Conservation (phyloP, 2,113 vertebrate species). For the Mionectes macconnelli region DNA sequence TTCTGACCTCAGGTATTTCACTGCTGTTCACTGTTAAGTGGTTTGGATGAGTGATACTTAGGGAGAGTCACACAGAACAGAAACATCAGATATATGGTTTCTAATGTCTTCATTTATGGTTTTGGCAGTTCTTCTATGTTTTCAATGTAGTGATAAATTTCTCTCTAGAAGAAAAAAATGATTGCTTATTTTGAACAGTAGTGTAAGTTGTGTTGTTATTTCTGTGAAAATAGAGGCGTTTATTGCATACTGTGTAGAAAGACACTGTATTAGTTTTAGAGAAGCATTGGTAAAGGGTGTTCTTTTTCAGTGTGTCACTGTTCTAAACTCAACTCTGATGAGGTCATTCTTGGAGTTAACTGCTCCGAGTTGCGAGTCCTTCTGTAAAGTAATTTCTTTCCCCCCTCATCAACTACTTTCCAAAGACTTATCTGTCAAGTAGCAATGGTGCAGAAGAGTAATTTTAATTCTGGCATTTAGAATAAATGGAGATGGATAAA, state of each 20-base stretch:
- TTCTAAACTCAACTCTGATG: not conserved
- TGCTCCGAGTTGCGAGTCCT: not conserved
- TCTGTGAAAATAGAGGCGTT: not conserved
- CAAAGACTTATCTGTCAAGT: not conserved
- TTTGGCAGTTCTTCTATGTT: not conserved
- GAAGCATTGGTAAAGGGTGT: not conserved
- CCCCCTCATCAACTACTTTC: not conserved
- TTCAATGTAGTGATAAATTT: not conserved
- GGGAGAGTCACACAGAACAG: not conserved
- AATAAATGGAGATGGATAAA: not conserved
- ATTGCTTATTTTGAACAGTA: not conserved
- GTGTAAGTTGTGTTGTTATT: not conserved
- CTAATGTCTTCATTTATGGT: not conserved
- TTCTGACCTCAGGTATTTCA: not conserved
- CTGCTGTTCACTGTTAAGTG: not conserved
- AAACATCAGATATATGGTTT: not conserved
- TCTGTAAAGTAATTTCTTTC: not conserved
- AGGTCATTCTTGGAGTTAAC: not conserved
- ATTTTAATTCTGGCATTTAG: not conserved
- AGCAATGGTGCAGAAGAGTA: not conserved
- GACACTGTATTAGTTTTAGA: not conserved
- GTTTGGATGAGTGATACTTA: not conserved
- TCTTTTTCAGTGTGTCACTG: not conserved
- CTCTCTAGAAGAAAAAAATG: not conserved
- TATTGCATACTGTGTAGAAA: not conserved